Conservation (phyloP, 2,888 invertebrate genomes). For the Itoplectis maculator region DNA sequence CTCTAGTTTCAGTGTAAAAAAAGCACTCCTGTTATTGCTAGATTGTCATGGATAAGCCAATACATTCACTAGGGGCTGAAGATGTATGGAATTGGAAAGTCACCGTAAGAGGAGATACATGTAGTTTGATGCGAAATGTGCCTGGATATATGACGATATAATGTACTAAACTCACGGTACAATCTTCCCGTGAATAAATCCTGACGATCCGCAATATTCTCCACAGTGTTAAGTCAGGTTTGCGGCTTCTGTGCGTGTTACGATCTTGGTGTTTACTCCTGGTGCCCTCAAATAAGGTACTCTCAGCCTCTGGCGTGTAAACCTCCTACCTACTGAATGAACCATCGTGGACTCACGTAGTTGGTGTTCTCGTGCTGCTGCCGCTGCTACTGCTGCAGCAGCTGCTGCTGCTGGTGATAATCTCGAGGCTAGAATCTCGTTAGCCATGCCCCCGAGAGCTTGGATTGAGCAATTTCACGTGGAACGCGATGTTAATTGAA, state of each 20-base stretch:
- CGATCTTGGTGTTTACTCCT: constrained; percentile 3
- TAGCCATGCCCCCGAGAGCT: constrained; percentile 36
- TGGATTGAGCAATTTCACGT: constrained; percentile 72
- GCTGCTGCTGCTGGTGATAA: constrained; percentile 52
- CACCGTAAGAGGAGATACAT: no score
- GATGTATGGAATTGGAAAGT: no score
- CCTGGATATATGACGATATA: neutral
- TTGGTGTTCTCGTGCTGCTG: constrained; percentile 38
- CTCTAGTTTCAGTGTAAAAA: no score
- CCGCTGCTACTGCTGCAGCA: constrained; percentile 52
- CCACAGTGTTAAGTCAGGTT: neutral
- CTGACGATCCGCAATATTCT: neutral
- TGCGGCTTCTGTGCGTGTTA: constrained; percentile 3
- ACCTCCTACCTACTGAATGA: constrained; percentile 4
- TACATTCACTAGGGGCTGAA: no score
- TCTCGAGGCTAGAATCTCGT: constrained; percentile 62
- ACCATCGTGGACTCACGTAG: constrained; percentile 18
- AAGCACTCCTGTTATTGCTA: no score
- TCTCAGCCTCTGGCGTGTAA: neutral
- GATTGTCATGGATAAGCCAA: no score
- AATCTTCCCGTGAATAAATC: neutral
- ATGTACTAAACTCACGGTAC: neutral
- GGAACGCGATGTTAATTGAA: constrained; percentile 76
- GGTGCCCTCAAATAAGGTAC: neutral
- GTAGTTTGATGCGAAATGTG: neutral